These are phyloP conservation scores for Lepidocyrtinus sp. DNA, from an alignment of 2,888 invertebrate genomes.

Conservation along the genomic window DNA sequence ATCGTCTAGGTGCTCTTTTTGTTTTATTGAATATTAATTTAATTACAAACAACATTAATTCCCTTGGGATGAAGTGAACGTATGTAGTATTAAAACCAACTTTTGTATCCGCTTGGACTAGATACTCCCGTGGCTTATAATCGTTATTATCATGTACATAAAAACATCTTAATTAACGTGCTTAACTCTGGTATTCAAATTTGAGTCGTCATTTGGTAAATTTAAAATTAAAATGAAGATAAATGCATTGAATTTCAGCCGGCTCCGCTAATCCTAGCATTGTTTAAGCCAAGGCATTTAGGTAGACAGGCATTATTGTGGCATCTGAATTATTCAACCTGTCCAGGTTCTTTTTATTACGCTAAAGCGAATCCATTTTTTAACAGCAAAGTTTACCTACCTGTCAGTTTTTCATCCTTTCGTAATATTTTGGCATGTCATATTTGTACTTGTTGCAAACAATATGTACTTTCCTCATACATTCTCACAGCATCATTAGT, in stretches of 20 bases:
- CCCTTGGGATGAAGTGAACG: too few relatives aligned
- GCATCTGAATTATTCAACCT: too few relatives aligned
- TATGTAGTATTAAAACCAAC: too few relatives aligned
- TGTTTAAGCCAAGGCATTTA: too few relatives aligned
- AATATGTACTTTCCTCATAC: constrained; percentile 57
- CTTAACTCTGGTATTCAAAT: constrained; percentile 38
- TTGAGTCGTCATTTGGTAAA: constrained; percentile 34
- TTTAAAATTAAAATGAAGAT: constrained; percentile 46
- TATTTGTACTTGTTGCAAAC: constrained; percentile 33
- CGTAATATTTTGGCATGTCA: too few relatives aligned
- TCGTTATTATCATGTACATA: not conserved
- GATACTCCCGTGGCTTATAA: too few relatives aligned
- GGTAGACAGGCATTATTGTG: too few relatives aligned
- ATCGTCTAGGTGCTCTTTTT: too few relatives aligned
- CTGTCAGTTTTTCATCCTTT: constrained; percentile 23
- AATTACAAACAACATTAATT: too few relatives aligned
- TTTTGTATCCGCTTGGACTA: too few relatives aligned
- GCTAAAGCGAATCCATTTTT: not conserved
- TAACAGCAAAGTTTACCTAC: constrained; percentile 29
- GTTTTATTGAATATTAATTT: too few relatives aligned
- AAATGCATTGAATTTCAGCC: constrained; percentile 31
- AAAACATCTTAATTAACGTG: not conserved
- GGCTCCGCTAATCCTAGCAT: not conserved
- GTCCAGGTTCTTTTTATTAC: not conserved
- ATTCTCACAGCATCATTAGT: constrained; percentile 47